Percentiles rank a stretch among this genome's conserved stretches.
phyloP scores from a whole-genome alignment of 2,797 vertebrate species.

The Rhyacichthys aspro region DNA sequence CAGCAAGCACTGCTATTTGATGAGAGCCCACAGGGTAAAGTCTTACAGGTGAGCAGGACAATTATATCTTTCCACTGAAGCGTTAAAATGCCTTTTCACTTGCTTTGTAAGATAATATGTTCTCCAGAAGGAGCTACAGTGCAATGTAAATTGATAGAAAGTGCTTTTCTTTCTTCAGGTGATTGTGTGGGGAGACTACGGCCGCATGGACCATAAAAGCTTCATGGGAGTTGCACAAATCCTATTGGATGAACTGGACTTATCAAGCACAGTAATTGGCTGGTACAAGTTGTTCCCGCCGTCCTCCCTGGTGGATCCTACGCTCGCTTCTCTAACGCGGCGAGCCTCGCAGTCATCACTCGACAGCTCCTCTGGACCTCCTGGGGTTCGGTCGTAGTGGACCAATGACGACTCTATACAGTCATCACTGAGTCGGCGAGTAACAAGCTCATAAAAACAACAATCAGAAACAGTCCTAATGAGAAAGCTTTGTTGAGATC shows the following conservation, averaged over 20 bases:
- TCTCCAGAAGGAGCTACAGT: background rate
- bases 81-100: constrained; percentile 4
- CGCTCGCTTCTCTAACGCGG: constrained; percentile 92
- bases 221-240: constrained; percentile 99
- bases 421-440: constrained; percentile 14
- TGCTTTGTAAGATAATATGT: background rate
- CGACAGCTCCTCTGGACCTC: constrained; percentile 93
- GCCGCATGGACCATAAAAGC: constrained; percentile 99
- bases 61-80: constrained; percentile 10
- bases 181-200: constrained; percentile 99
- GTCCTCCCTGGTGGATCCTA: constrained; percentile 96
- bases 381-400: constrained; percentile 92
- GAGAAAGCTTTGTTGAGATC: constrained; percentile 92
- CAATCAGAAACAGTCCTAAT: constrained; percentile 79
- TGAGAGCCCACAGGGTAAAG: constrained; percentile 97
- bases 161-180: constrained; percentile 78
- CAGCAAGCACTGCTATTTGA: constrained; percentile 96
- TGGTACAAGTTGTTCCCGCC: constrained; percentile 99
- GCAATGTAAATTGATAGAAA: constrained; percentile 12
- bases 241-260: constrained; percentile 95
- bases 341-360: constrained; percentile 97
- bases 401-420: constrained; percentile 56
- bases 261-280: constrained; percentile 98
- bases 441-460: constrained; percentile 58
- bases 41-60: constrained; percentile 90